Conservation (phyloP, 2,113 vertebrate genomes). For the Phrynosoma blainvillii region DNA sequence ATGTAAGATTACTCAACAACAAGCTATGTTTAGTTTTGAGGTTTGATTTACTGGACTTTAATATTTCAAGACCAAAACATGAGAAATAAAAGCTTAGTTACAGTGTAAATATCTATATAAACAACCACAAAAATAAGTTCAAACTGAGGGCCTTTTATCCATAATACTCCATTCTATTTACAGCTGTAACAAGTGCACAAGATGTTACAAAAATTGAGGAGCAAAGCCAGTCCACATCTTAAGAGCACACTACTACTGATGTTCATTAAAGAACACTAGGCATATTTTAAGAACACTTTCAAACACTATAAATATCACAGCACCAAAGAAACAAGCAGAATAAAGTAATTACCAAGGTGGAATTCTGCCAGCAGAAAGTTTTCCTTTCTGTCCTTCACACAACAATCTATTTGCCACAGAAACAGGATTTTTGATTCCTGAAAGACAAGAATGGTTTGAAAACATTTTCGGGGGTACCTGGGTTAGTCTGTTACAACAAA, state of each 20-base stretch:
- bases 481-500: neutral
- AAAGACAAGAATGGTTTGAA: slow-evolving; percentile 61
- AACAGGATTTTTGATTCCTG: slow-evolving; percentile 97
- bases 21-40: slow-evolving; percentile 40
- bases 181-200: slow-evolving; percentile 32
- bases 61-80: slow-evolving; percentile 35
- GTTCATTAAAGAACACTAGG: slow-evolving; percentile 46
- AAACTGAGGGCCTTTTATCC: slow-evolving; percentile 42
- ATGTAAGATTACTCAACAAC: slow-evolving; percentile 42
- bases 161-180: slow-evolving; percentile 43
- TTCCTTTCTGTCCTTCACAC: slow-evolving; percentile 97
- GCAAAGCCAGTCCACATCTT: slow-evolving; percentile 54
- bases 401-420: slow-evolving; percentile 94
- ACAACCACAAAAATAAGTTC: slow-evolving; percentile 58
- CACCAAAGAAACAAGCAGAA: slow-evolving; percentile 66
- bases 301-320: slow-evolving; percentile 63
- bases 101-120: slow-evolving; percentile 53
- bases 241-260: slow-evolving; percentile 26
- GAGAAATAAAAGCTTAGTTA: slow-evolving; percentile 43
- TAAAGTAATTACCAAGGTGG: slow-evolving; percentile 92
- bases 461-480: neutral
- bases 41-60: slow-evolving; percentile 36
- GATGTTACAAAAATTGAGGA: slow-evolving; percentile 52
- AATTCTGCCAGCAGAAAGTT: slow-evolving; percentile 97
- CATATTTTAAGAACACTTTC: slow-evolving; percentile 46